These are phyloP conservation scores for Agrochola lota DNA, from an alignment of 2,888 invertebrate genomes.

Conservation along the genomic window DNA sequence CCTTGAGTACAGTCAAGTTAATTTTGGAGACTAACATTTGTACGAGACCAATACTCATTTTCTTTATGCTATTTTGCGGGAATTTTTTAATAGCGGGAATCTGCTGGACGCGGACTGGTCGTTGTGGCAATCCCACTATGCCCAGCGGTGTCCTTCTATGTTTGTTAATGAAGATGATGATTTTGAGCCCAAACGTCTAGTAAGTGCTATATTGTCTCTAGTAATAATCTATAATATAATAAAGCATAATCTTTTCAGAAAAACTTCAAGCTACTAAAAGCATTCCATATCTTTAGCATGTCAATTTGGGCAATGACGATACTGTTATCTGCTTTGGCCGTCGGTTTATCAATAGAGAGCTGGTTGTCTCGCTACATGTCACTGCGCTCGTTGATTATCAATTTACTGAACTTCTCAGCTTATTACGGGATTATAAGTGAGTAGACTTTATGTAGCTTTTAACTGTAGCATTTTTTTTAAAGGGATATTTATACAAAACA, in stretches of 20 bases:
- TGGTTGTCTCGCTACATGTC: constrained; percentile 28
- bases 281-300: constrained; percentile 54
- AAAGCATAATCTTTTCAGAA: constrained; percentile 58
- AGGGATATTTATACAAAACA: neutral
- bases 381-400: constrained; percentile 9
- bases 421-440: constrained; percentile 29
- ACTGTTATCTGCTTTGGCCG: constrained; percentile 25
- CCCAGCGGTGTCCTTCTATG: neutral
- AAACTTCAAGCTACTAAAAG: constrained; percentile 43
- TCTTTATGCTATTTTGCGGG: neutral
- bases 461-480: neutral
- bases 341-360: constrained; percentile 17
- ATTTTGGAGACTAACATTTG: neutral
- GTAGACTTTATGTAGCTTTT: neutral
- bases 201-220: neutral
- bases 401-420: constrained; percentile 33
- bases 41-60: neutral
- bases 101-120: neutral
- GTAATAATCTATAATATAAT: neutral
- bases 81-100: neutral
- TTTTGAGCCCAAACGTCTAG: neutral
- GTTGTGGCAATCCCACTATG: neutral
- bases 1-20: neutral
- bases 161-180: neutral
- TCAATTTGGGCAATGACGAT: constrained; percentile 18